Percentiles rank a stretch among this genome's conserved stretches.
These are phyloP conservation scores for Philonicus albiceps DNA, from an alignment of 2,888 invertebrate species.

Conservation along the genomic window DNA sequence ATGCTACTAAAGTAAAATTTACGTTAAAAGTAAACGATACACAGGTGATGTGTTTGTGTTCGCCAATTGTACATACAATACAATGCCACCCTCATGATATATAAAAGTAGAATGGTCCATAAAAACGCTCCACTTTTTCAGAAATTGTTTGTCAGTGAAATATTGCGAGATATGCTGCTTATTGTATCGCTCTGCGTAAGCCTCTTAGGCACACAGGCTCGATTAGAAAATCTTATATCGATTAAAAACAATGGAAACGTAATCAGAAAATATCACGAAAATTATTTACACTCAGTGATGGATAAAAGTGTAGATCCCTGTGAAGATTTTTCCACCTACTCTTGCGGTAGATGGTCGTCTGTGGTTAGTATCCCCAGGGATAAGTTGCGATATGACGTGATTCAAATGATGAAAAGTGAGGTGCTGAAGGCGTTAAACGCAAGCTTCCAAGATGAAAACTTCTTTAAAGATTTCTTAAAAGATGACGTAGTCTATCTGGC, in stretches of 20 bases:
- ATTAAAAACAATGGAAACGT: not conserved
- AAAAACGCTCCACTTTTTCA: not conserved
- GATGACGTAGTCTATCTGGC: not conserved
- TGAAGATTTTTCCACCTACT: not conserved
- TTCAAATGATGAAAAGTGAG: not conserved
- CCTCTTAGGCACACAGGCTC: not conserved
- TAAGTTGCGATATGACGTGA: not conserved
- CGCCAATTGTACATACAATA: not conserved
- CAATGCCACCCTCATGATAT: not conserved
- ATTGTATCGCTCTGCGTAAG: not conserved
- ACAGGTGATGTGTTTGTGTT: not conserved
- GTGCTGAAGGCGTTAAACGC: not conserved
- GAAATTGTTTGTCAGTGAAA: not conserved
- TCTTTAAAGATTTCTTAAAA: not conserved
- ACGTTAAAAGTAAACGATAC: not conserved
- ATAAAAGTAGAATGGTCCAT: not conserved
- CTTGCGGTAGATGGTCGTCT: conserved; percentile 11
- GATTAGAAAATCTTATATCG: not conserved
- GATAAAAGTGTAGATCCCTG: not conserved
- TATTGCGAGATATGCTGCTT: not conserved
- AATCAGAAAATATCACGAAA: conserved; percentile 34
- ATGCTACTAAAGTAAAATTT: not conserved
- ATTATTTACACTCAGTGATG: conserved; percentile 30
- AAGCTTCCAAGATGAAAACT: not conserved
- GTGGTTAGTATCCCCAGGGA: not conserved